Evolutionary conservation across 1,140 invertebrate genomes (phyloP).

Genomic region (Hypsibius dujardini): DNA sequence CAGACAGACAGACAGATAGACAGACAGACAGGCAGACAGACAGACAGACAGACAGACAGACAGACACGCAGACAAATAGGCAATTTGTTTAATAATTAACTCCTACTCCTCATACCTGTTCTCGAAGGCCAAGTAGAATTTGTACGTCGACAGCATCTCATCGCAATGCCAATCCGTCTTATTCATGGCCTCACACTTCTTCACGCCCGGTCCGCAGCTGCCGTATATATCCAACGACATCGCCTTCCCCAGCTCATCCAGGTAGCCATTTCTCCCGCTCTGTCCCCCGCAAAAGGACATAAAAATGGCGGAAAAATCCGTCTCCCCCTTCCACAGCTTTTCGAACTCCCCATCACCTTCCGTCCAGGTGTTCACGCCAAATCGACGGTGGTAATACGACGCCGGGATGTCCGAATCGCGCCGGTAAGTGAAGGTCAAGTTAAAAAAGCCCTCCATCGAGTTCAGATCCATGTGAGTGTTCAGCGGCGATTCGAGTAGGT

Average conservation of each 20-base stretch:
- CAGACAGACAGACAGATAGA: too few relatives aligned
- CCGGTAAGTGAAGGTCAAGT: slow-evolving; percentile 16
- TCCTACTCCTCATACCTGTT: neutral
- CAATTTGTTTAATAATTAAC: too few relatives aligned
- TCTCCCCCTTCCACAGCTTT: neutral
- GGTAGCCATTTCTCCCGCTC: neutral
- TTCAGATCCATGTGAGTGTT: neutral
- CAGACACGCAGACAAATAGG: too few relatives aligned
- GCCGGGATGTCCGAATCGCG: neutral
- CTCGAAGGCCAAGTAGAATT: slow-evolving; percentile 7
- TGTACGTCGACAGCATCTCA: neutral
- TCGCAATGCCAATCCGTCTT: neutral
- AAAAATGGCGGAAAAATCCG: neutral
- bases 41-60: too few relatives aligned
- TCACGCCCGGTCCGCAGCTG: neutral
- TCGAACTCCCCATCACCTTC: neutral
- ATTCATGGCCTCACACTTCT: neutral
- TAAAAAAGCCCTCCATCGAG: neutral
- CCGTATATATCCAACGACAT: neutral
- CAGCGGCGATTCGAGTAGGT: neutral
- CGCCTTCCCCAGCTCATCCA: neutral
- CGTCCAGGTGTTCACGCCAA: neutral
- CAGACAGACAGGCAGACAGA: too few relatives aligned
- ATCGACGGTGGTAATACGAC: neutral
- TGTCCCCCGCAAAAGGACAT: neutral